These are phyloP conservation scores for Rapana venosa DNA, from an alignment of 2,888 invertebrate species.

Conservation along the genomic window DNA sequence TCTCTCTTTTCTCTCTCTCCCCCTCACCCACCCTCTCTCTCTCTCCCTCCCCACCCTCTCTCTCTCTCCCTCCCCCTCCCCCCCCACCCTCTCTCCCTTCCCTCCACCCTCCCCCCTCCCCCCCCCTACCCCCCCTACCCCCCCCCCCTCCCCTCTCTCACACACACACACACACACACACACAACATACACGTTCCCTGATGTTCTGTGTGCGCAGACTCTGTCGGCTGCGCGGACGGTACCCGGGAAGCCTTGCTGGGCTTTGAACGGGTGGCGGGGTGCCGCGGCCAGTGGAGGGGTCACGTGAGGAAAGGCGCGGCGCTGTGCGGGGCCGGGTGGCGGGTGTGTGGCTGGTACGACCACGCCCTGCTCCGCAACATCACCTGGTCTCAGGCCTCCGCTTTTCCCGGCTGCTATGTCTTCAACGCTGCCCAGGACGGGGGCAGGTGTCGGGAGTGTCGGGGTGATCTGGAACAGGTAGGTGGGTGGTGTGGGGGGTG, in stretches of 20 bases:
- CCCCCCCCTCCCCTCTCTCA: not conserved
- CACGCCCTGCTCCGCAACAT: slow-evolving; percentile 63
- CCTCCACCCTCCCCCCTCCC: not conserved
- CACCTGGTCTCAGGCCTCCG: slow-evolving; percentile 69
- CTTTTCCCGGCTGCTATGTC: slow-evolving; percentile 71
- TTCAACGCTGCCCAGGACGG: slow-evolving; percentile 76
- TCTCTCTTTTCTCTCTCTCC: not conserved
- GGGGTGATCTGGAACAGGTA: slow-evolving; percentile 67
- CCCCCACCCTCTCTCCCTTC: not conserved
- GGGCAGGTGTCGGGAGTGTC: slow-evolving; percentile 71
- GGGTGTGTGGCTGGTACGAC: slow-evolving; percentile 69
- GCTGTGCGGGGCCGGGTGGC: slow-evolving; percentile 73
- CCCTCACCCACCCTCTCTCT: not conserved
- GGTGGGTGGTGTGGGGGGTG: not conserved
- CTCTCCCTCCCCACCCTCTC: not conserved
- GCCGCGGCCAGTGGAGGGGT: slow-evolving; percentile 71
- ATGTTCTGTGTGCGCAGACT: slow-evolving; percentile 51
- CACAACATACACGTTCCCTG: too few relatives aligned
- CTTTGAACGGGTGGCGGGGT: slow-evolving; percentile 65
- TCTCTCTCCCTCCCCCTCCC: not conserved
- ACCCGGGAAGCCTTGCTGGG: slow-evolving; percentile 61
- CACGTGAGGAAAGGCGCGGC: slow-evolving; percentile 67
- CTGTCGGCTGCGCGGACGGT: slow-evolving; percentile 67
- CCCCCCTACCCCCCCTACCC: not conserved
- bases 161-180: too few relatives aligned